phyloP scores from a whole-genome alignment of 2,797 vertebrate species.

The Pteronotus mesoamericanus region DNA sequence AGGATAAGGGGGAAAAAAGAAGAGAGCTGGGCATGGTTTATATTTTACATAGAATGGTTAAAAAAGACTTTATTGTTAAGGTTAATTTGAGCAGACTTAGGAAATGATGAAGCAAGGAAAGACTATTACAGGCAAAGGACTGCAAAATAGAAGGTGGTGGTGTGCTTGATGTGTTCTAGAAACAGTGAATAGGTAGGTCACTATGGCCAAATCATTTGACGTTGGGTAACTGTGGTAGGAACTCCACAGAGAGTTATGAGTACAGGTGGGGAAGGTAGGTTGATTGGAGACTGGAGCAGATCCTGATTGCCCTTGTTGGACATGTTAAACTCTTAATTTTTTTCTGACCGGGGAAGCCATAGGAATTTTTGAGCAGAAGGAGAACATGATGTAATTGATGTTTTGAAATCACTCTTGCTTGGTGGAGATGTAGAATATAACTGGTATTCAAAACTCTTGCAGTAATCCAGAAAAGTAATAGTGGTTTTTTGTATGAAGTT shows the following conservation, averaged over 20 bases:
- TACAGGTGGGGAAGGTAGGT: not conserved
- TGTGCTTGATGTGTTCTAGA: not conserved
- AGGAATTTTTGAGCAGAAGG: not conserved
- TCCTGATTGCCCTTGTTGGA: not conserved
- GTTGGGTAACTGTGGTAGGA: not conserved
- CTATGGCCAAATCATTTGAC: not conserved
- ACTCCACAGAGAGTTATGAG: not conserved
- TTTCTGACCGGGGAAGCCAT: not conserved
- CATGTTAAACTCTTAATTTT: slow-evolving; percentile 12
- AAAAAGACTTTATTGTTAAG: not conserved
- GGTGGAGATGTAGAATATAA: not conserved
- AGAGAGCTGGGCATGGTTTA: not conserved
- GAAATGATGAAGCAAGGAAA: not conserved
- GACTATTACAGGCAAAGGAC: not conserved
- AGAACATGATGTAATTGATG: not conserved
- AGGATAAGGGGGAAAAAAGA: not conserved
- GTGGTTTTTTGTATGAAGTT: not conserved
- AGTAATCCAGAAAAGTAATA: not conserved
- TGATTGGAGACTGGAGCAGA: not conserved
- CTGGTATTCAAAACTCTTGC: not conserved
- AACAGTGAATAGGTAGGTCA: not conserved
- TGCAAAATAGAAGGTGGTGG: not conserved
- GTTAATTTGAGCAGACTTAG: not conserved
- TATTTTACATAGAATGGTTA: not conserved
- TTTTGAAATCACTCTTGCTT: not conserved